phyloP scores from a whole-genome alignment of 64 coral and sea anemone genomes.

The Platygyra sinensis region DNA sequence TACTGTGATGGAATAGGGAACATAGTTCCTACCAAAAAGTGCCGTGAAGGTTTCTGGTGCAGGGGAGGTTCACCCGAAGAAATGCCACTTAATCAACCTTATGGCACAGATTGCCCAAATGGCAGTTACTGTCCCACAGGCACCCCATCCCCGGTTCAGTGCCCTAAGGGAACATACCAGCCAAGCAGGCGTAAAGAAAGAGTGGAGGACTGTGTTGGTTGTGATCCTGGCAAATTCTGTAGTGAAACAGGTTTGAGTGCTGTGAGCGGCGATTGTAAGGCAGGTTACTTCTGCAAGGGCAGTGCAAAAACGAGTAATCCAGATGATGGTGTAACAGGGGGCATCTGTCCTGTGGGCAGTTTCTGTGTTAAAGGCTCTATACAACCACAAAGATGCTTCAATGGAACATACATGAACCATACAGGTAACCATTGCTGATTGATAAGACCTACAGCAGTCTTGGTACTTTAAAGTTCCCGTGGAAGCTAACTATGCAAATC shows the following conservation, averaged over 20 bases:
- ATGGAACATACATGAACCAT: conserved; percentile 96
- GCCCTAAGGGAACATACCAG: conserved; percentile 87
- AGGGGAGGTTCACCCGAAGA: conserved; percentile 68
- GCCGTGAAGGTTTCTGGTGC: conserved; percentile 90
- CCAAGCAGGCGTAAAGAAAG: conserved; percentile 71
- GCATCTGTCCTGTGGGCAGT: conserved; percentile 81
- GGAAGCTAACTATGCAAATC: too few relatives aligned
- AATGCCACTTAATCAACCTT: conserved; percentile 69
- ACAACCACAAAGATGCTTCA: conserved; percentile 64
- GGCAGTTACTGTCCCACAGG: conserved; percentile 92
- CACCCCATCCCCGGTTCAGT: conserved; percentile 76
- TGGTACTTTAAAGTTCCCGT: too few relatives aligned
- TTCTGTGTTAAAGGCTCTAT: conserved; percentile 69
- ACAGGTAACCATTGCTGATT: conserved; percentile 61
- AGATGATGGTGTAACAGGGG: conserved; percentile 61
- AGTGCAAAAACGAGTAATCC: conserved; percentile 76
- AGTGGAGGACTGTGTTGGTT: conserved; percentile 77
- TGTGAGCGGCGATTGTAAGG: conserved; percentile 79
- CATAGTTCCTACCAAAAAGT: conserved; percentile 72
- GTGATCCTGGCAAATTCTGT: conserved; percentile 97
- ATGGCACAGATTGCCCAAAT: conserved; percentile 86
- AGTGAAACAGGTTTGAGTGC: conserved; percentile 65
- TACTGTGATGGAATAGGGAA: conserved; percentile 76
- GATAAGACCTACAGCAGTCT: too few relatives aligned
- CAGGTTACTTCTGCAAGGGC: conserved; percentile 73